Evolutionary conservation across 1,140 invertebrate species (phyloP).

Genomic region (Aphelinus certus): DNA sequence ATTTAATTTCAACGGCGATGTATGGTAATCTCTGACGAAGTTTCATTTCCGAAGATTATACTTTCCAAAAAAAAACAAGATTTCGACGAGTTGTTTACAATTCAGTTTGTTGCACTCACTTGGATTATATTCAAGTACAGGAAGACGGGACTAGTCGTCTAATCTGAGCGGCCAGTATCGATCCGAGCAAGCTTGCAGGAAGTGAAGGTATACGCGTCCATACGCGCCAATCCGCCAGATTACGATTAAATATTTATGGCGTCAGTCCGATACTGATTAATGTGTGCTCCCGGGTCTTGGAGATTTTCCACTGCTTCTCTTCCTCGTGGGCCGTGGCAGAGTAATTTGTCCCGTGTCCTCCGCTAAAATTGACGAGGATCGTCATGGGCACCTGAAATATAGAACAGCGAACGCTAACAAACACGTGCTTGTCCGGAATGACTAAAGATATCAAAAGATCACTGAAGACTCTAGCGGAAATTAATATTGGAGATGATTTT

Average conservation of each 20-base stretch:
- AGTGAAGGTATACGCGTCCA: slow-evolving; percentile 9
- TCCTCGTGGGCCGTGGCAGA: slow-evolving; percentile 33
- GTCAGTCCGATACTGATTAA: slow-evolving; percentile 58
- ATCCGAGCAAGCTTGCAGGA: slow-evolving; percentile 7
- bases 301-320: slow-evolving; percentile 32
- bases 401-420: no score
- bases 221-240: slow-evolving; percentile 53
- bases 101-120: background rate
- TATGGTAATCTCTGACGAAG: no score
- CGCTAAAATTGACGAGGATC: background rate
- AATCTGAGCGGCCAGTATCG: background rate
- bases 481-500: no score
- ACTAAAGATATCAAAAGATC: no score
- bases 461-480: no score
- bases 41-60: no score
- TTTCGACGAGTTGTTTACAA: no score
- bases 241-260: slow-evolving; percentile 60
- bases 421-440: no score
- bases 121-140: slow-evolving; percentile 31
- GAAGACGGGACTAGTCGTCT: slow-evolving; percentile 12
- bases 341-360: slow-evolving; percentile 53
- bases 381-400: no score
- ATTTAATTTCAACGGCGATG: no score
- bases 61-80: no score
- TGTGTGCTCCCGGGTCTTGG: slow-evolving; percentile 43